These are phyloP conservation scores for Psittacula cyanocephala DNA, from an alignment of 2,113 vertebrate species.

Conservation along the genomic window DNA sequence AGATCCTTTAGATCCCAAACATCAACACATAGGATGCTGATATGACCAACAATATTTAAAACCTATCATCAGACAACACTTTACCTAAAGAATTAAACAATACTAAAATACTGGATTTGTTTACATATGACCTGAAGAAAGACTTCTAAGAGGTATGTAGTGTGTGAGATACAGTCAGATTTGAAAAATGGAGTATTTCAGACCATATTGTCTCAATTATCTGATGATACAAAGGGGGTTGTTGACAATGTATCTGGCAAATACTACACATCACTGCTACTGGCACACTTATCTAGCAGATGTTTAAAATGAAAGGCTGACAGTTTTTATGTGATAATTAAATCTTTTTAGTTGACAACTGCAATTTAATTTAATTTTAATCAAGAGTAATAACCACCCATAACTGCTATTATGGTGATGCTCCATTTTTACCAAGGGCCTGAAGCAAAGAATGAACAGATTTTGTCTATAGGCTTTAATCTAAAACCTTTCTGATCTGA, in stretches of 20 bases:
- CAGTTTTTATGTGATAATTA: constrained; percentile 71
- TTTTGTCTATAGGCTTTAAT: not conserved
- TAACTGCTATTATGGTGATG: constrained; percentile 34
- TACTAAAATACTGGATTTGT: not conserved
- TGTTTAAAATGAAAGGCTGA: constrained; percentile 71
- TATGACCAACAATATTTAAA: not conserved
- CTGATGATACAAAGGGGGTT: constrained; percentile 18
- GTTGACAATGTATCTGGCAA: constrained; percentile 67
- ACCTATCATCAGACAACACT: accelerated
- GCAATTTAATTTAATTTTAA: constrained; percentile 75
- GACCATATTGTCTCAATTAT: constrained; percentile 17
- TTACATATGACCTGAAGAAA: not conserved
- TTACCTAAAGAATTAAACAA: not conserved
- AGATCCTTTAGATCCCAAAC: not conserved
- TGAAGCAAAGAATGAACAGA: not conserved
- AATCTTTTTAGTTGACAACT: constrained; percentile 69
- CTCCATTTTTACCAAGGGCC: constrained; percentile 14
- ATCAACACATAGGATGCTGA: not conserved
- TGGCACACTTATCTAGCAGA: constrained; percentile 65
- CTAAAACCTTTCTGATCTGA: not conserved
- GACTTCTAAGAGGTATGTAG: not conserved
- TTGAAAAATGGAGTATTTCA: constrained; percentile 16
- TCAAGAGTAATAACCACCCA: constrained; percentile 69
- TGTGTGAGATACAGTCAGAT: not conserved
- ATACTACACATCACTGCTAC: constrained; percentile 8